phyloP scores from a whole-genome alignment of 37 sponge, comb jelly and placozoan species.

The Mnemiopsis leidyi region DNA sequence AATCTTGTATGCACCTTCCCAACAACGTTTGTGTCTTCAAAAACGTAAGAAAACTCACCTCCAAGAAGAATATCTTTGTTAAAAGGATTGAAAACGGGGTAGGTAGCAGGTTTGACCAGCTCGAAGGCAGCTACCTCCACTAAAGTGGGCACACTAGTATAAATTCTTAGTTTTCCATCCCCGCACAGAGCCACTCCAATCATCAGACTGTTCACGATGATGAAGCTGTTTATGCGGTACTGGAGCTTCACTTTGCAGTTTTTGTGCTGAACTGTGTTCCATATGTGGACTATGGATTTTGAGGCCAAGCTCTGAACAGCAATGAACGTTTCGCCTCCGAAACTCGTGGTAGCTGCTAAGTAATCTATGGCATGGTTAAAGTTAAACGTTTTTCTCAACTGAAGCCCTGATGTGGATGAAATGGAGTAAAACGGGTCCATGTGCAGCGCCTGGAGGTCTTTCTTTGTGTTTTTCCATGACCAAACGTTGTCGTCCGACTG shows the following conservation, averaged over 20 bases:
- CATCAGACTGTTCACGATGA: conserved; percentile 18
- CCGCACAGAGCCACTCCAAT: conserved; percentile 42
- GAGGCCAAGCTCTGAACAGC: conserved; percentile 29
- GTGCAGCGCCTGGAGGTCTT: not conserved
- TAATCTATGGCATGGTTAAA: conserved; percentile 47
- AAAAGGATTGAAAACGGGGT: conserved; percentile 32
- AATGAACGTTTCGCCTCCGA: conserved; percentile 44
- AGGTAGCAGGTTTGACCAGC: conserved; percentile 3
- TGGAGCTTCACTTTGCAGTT: conserved; percentile 42
- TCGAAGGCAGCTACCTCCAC: not conserved
- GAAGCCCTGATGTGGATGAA: conserved; percentile 10
- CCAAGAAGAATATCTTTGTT: conserved; percentile 30
- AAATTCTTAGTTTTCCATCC: conserved; percentile 35
- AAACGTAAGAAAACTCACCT: no score
- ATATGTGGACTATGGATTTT: conserved; percentile 17
- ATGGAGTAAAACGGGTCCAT: conserved; percentile 12
- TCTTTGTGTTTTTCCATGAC: not conserved
- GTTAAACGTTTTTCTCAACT: conserved; percentile 9
- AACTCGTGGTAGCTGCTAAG: conserved; percentile 5
- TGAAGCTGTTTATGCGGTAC: conserved; percentile 56
- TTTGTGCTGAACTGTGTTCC: conserved; percentile 19
- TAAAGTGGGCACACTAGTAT: conserved; percentile 17
- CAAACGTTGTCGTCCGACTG: not conserved
- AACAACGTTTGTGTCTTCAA: no score
- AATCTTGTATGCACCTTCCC: no score